phyloP scores from a whole-genome alignment of 2,113 vertebrate species.

The Mirza zaza region DNA sequence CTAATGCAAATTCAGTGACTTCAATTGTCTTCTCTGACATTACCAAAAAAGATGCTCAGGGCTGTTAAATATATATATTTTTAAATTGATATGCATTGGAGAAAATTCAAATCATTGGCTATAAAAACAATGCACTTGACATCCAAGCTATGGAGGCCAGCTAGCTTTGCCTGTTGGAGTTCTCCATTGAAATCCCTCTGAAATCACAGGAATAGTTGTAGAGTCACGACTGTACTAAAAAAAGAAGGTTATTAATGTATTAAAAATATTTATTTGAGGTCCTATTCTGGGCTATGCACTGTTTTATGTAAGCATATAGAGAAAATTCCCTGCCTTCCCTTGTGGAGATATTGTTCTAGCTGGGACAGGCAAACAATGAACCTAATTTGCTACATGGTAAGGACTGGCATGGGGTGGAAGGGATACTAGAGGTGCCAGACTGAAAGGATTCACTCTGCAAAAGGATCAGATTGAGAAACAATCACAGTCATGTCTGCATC shows the following conservation, averaged over 20 bases:
- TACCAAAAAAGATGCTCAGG: background rate
- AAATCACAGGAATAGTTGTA: background rate
- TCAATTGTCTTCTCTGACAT: slow-evolving; percentile 43
- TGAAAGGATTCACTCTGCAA: background rate
- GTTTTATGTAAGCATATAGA: background rate
- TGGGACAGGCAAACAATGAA: background rate
- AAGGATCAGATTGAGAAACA: background rate
- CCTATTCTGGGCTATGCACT: background rate
- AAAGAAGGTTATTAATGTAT: background rate
- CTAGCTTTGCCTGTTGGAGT: background rate
- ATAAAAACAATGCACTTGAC: background rate
- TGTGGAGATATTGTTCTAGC: background rate
- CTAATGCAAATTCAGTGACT: slow-evolving; percentile 59
- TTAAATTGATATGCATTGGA: background rate
- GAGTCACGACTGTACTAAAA: background rate
- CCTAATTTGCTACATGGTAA: background rate
- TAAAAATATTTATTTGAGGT: background rate
- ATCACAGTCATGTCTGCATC: background rate
- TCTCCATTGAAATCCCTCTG: background rate
- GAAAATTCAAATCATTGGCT: slow-evolving; percentile 5
- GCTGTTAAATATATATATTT: background rate
- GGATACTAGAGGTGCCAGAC: background rate
- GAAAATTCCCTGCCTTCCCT: background rate
- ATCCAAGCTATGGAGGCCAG: background rate
- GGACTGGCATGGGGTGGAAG: background rate